Evolutionary conservation across 2,888 invertebrate genomes (phyloP).

Genomic region (Drosophila macrospina): DNA sequence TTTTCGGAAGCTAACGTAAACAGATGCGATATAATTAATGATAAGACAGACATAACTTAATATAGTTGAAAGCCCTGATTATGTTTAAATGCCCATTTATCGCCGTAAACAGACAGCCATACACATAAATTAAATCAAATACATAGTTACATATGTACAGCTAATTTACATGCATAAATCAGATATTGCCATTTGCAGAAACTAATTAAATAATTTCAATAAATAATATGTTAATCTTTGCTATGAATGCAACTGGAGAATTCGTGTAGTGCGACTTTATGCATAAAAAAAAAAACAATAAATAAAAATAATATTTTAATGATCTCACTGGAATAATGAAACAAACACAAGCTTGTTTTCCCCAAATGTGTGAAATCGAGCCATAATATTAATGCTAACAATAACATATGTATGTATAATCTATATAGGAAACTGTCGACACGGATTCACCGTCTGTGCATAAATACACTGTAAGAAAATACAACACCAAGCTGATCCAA

Average conservation of each 20-base stretch:
- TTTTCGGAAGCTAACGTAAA: constrained; percentile 29
- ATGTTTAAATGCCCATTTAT: constrained; percentile 28
- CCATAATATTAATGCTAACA: constrained; percentile 45
- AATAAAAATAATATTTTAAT: constrained; percentile 56
- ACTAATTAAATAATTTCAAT: constrained; percentile 47
- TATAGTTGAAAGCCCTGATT: constrained; percentile 39
- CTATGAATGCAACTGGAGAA: constrained; percentile 56
- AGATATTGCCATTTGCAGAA: constrained; percentile 54
- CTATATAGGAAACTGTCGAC: constrained; percentile 35
- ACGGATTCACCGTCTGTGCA: constrained; percentile 27
- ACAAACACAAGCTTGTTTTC: constrained; percentile 32
- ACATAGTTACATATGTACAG: constrained; percentile 16
- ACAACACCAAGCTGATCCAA: constrained; percentile 69
- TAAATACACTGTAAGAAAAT: constrained; percentile 67
- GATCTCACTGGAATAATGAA: constrained; percentile 70
- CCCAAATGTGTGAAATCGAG: constrained; percentile 22
- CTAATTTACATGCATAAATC: constrained; percentile 11
- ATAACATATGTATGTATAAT: constrained; percentile 30
- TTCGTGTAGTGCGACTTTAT: constrained; percentile 41
- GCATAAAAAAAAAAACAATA: constrained; percentile 1
- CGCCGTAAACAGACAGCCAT: constrained; percentile 48
- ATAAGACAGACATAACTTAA: constrained; percentile 39
- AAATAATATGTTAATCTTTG: constrained; percentile 55
- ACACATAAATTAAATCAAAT: constrained; percentile 23
- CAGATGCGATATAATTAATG: constrained; percentile 49